Evolutionary conservation across 2,888 invertebrate genomes (phyloP).

Genomic region (Hirudinaria manillensis): DNA sequence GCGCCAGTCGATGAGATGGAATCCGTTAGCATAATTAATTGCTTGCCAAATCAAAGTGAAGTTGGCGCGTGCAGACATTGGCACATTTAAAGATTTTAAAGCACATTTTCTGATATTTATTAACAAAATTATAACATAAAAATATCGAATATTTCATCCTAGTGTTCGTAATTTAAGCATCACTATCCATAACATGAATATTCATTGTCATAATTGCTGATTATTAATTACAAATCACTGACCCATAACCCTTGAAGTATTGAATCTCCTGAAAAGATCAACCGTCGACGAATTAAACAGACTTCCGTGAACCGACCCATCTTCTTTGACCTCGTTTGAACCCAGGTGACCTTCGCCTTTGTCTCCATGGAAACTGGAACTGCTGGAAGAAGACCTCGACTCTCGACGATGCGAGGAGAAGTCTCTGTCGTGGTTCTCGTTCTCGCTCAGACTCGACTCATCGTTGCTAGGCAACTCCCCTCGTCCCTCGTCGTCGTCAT

Average conservation of each 20-base stretch:
- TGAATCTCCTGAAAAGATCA: constrained; percentile 21
- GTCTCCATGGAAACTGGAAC: not conserved
- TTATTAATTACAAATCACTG: not conserved
- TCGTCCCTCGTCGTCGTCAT: not conserved
- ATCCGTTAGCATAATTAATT: too few species aligned
- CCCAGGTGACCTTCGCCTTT: not conserved
- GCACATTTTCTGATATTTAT: too few species aligned
- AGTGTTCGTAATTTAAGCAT: too few species aligned
- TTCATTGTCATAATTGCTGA: too few species aligned
- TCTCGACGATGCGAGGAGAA: not conserved
- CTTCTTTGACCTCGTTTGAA: not conserved
- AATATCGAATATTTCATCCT: too few species aligned
- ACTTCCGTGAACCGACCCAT: not conserved
- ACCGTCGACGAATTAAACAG: not conserved
- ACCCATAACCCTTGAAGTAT: constrained; percentile 17
- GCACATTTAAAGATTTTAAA: too few species aligned
- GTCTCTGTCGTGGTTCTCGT: not conserved
- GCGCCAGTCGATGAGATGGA: too few species aligned
- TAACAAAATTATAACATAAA: too few species aligned
- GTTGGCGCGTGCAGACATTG: too few species aligned
- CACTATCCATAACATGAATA: too few species aligned
- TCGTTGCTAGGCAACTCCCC: not conserved
- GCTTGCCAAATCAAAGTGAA: too few species aligned
- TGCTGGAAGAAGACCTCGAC: constrained; percentile 8
- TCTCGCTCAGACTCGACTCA: constrained; percentile 21